phyloP scores from a whole-genome alignment of 2,797 vertebrate genomes.

The Calcarius lapponicus region DNA sequence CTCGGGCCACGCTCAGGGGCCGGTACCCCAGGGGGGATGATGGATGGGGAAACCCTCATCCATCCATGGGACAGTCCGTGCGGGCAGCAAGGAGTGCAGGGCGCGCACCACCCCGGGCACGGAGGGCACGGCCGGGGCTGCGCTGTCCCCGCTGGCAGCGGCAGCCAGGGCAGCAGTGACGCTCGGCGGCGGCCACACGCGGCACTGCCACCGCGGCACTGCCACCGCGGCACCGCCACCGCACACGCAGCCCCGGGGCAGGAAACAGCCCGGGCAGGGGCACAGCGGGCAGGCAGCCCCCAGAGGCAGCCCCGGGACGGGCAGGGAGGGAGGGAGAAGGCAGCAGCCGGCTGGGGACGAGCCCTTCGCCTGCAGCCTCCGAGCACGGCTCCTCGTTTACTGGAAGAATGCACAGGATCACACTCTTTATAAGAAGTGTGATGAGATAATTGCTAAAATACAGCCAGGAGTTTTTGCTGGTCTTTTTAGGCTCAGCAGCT shows the following conservation, averaged over 20 bases:
- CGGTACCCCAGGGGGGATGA: rapidly evolving
- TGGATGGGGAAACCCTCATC: background rate
- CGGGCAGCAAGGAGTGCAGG: background rate
- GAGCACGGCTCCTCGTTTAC: background rate
- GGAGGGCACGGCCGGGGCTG: background rate
- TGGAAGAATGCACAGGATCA: background rate
- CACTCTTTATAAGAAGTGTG: background rate
- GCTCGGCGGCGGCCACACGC: rapidly evolving
- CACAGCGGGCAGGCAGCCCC: background rate
- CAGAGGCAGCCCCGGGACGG: background rate
- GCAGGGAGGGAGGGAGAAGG: background rate
- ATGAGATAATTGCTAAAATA: background rate
- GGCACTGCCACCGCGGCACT: background rate
- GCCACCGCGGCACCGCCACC: background rate
- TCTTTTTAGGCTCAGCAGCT: background rate
- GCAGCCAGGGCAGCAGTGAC: background rate
- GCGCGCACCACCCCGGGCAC: no score
- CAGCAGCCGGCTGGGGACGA: rapidly evolving
- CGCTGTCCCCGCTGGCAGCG: background rate
- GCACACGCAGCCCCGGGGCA: background rate
- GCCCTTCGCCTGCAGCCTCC: rapidly evolving
- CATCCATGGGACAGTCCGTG: rapidly evolving
- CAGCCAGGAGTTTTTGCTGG: constrained; percentile 18
- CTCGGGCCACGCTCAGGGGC: background rate
- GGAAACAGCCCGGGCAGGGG: background rate